phyloP scores from a whole-genome alignment of 2,113 vertebrate genomes.

The Colistium nudipinnis region DNA sequence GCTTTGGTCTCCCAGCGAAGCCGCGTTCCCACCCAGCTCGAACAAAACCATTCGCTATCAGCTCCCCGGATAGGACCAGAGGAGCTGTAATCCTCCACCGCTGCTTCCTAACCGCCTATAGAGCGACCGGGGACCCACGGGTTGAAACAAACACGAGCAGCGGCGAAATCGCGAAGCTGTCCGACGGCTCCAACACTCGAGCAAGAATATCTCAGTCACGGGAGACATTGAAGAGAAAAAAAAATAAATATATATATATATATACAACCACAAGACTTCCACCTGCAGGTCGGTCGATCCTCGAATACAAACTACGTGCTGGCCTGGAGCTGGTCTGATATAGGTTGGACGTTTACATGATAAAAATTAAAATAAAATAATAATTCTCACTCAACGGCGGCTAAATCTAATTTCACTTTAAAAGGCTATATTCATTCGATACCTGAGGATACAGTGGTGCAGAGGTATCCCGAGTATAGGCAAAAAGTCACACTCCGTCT shows the following conservation, averaged over 20 bases:
- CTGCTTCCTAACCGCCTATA: constrained; percentile 39
- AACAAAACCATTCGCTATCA: constrained; percentile 72
- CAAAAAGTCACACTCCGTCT: too few relatives aligned
- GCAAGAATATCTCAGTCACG: constrained; percentile 1
- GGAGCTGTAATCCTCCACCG: constrained; percentile 49
- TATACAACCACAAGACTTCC: constrained; percentile 15
- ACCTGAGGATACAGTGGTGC: too few relatives aligned
- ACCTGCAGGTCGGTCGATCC: constrained; percentile 41
- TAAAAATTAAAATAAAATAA: too few relatives aligned
- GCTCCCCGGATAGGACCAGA: constrained; percentile 33
- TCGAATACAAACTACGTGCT: constrained; percentile 25
- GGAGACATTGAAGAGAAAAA: constrained; percentile 28
- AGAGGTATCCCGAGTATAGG: too few relatives aligned
- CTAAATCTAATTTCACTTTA: too few relatives aligned
- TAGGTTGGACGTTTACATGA: too few relatives aligned
- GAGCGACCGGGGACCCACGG: neutral
- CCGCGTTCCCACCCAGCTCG: constrained; percentile 54
- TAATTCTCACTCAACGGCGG: too few relatives aligned
- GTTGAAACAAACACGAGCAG: constrained; percentile 21
- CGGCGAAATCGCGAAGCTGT: neutral
- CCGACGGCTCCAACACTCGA: neutral
- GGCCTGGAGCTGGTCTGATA: constrained; percentile 18
- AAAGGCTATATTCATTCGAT: too few relatives aligned
- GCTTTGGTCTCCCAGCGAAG: constrained; percentile 67
- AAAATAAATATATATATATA: too few relatives aligned